Percentiles rank a stretch among this genome's conserved stretches.
Conservation (phyloP, 2,797 vertebrate genomes). For the Characodon lateralis region DNA sequence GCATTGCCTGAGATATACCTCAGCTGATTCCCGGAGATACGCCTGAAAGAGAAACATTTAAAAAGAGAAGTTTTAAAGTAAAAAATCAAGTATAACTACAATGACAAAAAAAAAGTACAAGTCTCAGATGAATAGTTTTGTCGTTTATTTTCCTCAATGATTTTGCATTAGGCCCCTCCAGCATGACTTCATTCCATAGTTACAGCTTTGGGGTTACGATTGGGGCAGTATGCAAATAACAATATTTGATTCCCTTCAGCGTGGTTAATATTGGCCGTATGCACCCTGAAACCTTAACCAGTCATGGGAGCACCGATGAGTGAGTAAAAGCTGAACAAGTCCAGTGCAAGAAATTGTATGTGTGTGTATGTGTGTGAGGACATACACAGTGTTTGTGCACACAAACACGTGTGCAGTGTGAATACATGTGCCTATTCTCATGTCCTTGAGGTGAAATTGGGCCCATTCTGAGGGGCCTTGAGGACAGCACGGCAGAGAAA, state of each 20-base stretch:
- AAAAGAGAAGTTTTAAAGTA: slow-evolving; percentile 24
- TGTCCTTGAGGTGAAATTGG: slow-evolving; percentile 74
- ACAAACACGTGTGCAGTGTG: slow-evolving; percentile 30
- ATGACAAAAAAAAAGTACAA: slow-evolving; percentile 25
- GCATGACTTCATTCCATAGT: slow-evolving; percentile 63
- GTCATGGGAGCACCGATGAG: slow-evolving; percentile 54
- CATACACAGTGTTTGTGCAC: slow-evolving; percentile 27
- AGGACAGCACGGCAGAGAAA: slow-evolving; percentile 72
- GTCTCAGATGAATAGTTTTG: slow-evolving; percentile 46
- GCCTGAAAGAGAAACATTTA: slow-evolving; percentile 76
- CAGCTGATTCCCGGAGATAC: slow-evolving; percentile 95
- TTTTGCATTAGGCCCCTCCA: slow-evolving; percentile 49
- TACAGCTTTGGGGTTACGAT: slow-evolving; percentile 59
- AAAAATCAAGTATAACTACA: slow-evolving; percentile 43
- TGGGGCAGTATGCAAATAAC: slow-evolving; percentile 70
- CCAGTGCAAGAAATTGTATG: slow-evolving; percentile 35
- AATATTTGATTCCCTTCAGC: slow-evolving; percentile 59
- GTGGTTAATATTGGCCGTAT: slow-evolving; percentile 64
- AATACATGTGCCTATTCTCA: slow-evolving; percentile 56
- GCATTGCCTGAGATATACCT: slow-evolving; percentile 87
- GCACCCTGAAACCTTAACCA: slow-evolving; percentile 61
- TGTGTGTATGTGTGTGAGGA: slow-evolving; percentile 30
- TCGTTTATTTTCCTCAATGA: slow-evolving; percentile 42
- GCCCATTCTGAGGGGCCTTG: slow-evolving; percentile 62
- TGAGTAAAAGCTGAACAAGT: slow-evolving; percentile 62